Evolutionary conservation across 2,113 vertebrate species (phyloP).

Genomic region (Aramus guarauna): DNA sequence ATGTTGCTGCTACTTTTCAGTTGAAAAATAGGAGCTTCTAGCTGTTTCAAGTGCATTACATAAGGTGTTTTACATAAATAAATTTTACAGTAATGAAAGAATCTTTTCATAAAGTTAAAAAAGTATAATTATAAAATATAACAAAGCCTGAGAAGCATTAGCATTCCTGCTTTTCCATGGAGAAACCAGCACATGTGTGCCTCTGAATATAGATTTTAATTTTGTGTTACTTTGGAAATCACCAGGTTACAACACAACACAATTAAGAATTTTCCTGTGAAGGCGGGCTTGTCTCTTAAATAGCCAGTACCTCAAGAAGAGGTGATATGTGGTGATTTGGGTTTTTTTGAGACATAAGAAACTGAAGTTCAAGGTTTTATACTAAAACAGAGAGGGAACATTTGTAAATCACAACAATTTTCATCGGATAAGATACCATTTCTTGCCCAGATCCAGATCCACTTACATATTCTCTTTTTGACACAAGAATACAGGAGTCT

Average conservation of each 20-base stretch:
- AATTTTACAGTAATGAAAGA: neutral
- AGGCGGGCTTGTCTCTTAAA: neutral
- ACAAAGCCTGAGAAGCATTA: neutral
- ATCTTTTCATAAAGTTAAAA: neutral
- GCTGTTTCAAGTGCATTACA: neutral
- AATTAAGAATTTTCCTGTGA: neutral
- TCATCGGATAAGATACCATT: neutral
- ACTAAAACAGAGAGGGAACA: neutral
- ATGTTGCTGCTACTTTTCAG: neutral
- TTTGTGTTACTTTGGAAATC: neutral
- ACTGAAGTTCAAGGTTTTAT: neutral
- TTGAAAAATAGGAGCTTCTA: neutral
- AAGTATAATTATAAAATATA: neutral
- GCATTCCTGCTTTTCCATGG: neutral
- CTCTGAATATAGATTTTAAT: neutral
- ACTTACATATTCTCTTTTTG: neutral
- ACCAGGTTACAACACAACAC: neutral
- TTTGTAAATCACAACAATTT: neutral
- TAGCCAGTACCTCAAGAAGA: neutral
- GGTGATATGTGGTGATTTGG: neutral
- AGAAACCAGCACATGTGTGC: fast-evolving
- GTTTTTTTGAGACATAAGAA: neutral
- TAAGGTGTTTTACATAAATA: neutral
- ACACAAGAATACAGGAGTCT: neutral
- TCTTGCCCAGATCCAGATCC: neutral